phyloP scores from a whole-genome alignment of 2,888 invertebrate species.

The Gari tellinella region DNA sequence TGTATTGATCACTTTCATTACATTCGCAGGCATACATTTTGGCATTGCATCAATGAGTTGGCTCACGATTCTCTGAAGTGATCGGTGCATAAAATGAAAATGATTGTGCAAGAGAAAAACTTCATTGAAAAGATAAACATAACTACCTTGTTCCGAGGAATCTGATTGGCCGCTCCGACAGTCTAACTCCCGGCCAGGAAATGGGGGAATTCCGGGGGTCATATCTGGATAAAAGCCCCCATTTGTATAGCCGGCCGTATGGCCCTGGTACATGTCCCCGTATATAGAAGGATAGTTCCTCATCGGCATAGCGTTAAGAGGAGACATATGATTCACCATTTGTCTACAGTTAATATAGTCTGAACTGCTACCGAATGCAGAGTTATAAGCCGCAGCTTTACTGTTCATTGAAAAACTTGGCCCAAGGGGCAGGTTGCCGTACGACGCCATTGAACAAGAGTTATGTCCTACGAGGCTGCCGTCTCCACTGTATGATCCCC shows the following conservation, averaged over 20 bases:
- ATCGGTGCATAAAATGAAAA: too few species aligned
- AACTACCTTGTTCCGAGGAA: constrained; percentile 74
- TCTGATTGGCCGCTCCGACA: constrained; percentile 77
- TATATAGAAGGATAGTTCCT: constrained; percentile 77
- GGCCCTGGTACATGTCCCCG: constrained; percentile 80
- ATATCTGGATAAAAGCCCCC: constrained; percentile 80
- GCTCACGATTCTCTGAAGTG: too few species aligned
- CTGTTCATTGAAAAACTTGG: constrained; percentile 78
- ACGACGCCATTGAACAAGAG: constrained; percentile 79
- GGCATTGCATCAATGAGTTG: too few species aligned
- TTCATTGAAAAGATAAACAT: too few species aligned
- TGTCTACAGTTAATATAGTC: constrained; percentile 80
- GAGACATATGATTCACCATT: constrained; percentile 78
- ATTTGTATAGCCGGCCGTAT: constrained; percentile 77
- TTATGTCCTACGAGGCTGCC: constrained; percentile 72
- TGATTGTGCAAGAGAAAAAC: too few species aligned
- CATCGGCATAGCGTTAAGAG: constrained; percentile 78
- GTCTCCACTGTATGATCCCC: constrained; percentile 77
- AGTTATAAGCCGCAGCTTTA: constrained; percentile 76
- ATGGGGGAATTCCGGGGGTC: constrained; percentile 76
- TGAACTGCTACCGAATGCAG: constrained; percentile 71
- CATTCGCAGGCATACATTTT: too few species aligned
- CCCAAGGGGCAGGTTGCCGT: constrained; percentile 77
- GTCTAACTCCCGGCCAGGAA: constrained; percentile 78
- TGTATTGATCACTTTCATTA: too few species aligned